Evolutionary conservation across 2,113 vertebrate species (phyloP), one percentile per base, ranked within the genome.

Genomic region (Zosterops borbonicus): DNA sequence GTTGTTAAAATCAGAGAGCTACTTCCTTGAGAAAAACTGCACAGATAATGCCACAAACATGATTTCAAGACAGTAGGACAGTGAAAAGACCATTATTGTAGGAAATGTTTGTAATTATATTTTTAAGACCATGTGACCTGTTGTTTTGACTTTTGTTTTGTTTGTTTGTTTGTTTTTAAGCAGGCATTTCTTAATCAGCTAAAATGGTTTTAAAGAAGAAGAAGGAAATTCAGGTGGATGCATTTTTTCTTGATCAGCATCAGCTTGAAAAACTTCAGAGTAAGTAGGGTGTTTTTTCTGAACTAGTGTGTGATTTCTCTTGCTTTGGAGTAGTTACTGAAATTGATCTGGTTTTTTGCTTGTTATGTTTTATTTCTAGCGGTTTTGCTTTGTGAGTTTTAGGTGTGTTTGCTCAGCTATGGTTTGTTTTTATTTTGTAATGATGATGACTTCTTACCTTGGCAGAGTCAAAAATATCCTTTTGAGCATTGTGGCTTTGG

Each of bases 151-250:
- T 41, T 41, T 31, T 22, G 7, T 10, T 50, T 21, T 27, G 6
- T 83, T 78, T 37, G 23, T 23, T 47, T 53, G 5, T 46, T 94
- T n/a, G n/a, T 94, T 80, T 91, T 89, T n/a, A 11, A 95, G 68
- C 33, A 93, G 74, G 52, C 46, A 5, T 81, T 47, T 65, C 44
- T 83, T 41, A 68, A 95, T 87, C 76, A 91, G 42, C 65, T 69
- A 87, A 96, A 97, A 99, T 99, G 99, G 99, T 99, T 97, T 95
- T 98, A 47, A 99, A 99, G 98, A 99, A 99, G 98, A 98, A 97
- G 90, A 99, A 98, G 87, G 98, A 98, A 37, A 74, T 97, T n/a
- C 98, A 97, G 59, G 98, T 99, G 46, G 98, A 98, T 87, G 98
- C 98, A 25, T 86, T 99, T 79, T 92, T 96, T 12, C 58, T 99